Conservation (phyloP, 2,888 invertebrate species). For the Caenorhabditis sinica region DNA sequence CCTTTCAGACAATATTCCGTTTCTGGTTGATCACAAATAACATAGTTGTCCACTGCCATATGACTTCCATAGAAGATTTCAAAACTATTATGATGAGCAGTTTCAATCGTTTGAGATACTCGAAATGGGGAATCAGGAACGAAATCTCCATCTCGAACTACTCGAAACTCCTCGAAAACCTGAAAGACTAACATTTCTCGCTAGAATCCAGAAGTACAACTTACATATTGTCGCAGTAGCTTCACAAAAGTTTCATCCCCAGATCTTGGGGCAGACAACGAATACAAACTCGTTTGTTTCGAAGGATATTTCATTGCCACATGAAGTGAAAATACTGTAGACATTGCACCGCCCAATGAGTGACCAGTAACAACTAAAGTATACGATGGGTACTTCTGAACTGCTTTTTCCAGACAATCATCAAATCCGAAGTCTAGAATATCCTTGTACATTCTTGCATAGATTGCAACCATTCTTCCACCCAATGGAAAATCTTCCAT, state of each 20-base stretch:
- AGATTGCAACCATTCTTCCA: constrained; percentile 61
- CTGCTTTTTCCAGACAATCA: constrained; percentile 15
- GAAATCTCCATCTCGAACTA: constrained; percentile 68
- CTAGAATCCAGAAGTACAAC: background rate
- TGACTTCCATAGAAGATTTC: constrained; percentile 65
- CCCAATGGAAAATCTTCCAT: constrained; percentile 58
- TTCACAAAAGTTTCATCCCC: constrained; percentile 69
- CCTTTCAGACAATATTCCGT: constrained; percentile 66
- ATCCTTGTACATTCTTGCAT: constrained; percentile 52
- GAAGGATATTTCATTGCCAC: constrained; percentile 61
- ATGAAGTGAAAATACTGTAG: constrained; percentile 64
- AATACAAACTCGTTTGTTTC: constrained; percentile 48
- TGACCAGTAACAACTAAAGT: constrained; percentile 63
- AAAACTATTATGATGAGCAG: constrained; percentile 67
- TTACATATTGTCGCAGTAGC: constrained; percentile 46
- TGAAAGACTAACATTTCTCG: constrained; percentile 19
- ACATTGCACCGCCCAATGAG: constrained; percentile 69
- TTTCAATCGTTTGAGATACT: constrained; percentile 60
- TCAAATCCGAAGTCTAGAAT: constrained; percentile 62
- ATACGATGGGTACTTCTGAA: constrained; percentile 51
- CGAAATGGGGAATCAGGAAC: constrained; percentile 68
- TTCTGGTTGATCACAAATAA: constrained; percentile 68
- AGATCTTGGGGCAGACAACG: constrained; percentile 60
- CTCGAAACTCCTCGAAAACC: constrained; percentile 61
- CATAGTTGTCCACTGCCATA: constrained; percentile 57